Evolutionary conservation across 2,113 vertebrate genomes (phyloP).

Genomic region (Noctilio leporinus): DNA sequence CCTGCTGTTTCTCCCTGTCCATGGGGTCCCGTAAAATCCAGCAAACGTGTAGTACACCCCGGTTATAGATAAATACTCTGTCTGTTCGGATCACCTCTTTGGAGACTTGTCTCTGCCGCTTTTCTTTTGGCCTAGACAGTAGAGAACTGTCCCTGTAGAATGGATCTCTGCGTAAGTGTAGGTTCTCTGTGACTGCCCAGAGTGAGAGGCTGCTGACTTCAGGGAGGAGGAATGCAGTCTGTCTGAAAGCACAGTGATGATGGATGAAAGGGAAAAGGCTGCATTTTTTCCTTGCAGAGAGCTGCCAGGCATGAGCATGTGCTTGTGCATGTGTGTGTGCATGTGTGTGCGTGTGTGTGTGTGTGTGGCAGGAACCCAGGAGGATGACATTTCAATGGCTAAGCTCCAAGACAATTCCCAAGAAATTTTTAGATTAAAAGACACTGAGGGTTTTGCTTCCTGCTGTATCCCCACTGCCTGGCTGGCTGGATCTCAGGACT

Average conservation of each 20-base stretch:
- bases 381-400: background rate
- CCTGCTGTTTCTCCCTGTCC: background rate
- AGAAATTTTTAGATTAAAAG: background rate
- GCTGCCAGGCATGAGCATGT: background rate
- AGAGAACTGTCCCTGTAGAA: background rate
- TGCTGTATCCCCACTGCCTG: background rate
- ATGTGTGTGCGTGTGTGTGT: background rate
- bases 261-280: background rate
- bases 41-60: background rate
- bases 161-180: background rate
- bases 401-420: background rate
- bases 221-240: slow-evolving; percentile 8
- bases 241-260: background rate
- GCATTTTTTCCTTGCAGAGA: background rate
- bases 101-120: background rate
- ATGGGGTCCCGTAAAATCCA: background rate
- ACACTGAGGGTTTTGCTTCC: background rate
- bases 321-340: background rate
- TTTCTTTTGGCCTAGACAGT: background rate
- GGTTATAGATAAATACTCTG: background rate
- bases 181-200: background rate
- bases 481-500: background rate
- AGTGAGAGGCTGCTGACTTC: background rate
- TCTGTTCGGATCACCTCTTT: background rate
- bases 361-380: background rate